Conservation (phyloP, 2,113 vertebrate species). For the Sciurus niger region DNA sequence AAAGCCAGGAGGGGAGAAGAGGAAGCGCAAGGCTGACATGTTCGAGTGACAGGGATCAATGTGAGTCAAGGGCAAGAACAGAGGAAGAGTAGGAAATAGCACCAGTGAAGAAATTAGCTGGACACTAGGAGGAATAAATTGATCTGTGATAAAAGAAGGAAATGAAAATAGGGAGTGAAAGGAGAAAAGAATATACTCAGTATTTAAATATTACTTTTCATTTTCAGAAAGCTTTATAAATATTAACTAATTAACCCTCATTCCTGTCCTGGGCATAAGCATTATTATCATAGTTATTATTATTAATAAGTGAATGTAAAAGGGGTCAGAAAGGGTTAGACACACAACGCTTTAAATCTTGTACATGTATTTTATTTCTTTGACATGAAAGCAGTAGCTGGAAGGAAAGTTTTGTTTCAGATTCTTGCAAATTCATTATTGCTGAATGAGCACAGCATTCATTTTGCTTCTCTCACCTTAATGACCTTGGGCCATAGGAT, state of each 20-base stretch:
- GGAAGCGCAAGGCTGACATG: background rate
- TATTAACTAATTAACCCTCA: conserved; percentile 82
- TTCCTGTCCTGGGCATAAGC: conserved; percentile 69
- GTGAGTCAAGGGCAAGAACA: background rate
- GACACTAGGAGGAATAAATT: conserved; percentile 11
- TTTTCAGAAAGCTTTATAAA: conserved; percentile 79
- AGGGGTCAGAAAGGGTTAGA: conserved; percentile 70
- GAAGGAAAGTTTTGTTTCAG: conserved; percentile 75
- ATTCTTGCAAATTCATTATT: conserved; percentile 64
- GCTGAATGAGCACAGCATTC: background rate
- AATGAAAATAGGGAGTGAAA: conserved; percentile 62
- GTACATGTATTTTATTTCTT: conserved; percentile 70
- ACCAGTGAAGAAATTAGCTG: background rate
- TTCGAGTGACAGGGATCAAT: background rate
- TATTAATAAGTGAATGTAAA: conserved; percentile 80
- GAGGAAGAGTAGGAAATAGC: background rate
- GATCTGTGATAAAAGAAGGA: conserved; percentile 66
- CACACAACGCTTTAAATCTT: conserved; percentile 79
- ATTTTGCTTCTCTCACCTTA: background rate
- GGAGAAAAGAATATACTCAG: conserved; percentile 57
- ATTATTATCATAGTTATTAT: conserved; percentile 80
- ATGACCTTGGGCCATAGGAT: background rate
- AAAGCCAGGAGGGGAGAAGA: background rate
- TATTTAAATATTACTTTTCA: conserved; percentile 74
- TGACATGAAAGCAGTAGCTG: conserved; percentile 64